Base-by-base conservation (phyloP, 2,113 vertebrate genomes). In the Rutilus rutilus region DNA sequence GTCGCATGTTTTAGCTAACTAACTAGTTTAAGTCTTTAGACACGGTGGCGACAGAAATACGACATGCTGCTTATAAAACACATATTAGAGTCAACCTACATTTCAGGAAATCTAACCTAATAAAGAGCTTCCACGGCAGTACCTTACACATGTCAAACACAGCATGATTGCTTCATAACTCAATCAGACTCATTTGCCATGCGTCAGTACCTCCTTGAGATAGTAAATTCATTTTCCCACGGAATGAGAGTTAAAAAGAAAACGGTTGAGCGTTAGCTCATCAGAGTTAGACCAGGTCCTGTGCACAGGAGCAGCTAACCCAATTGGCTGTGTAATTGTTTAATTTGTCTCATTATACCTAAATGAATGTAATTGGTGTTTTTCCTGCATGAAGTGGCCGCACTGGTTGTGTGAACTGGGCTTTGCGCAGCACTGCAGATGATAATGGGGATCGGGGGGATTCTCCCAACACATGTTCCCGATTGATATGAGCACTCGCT, bases 311-410 rank as follows among this genome's bases (percentile, higher is more conserved):
- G 88, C 90, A 17, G 81, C 90, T 91, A 92, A 94, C 90, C 91
- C 91, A 93, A 91, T 94, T 90, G 92, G 88, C 92, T 92, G 93
- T 91, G 90, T 94, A 94, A 95, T 93, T 93, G 91, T 93, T 93
- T 94, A 92, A 95, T 94, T 93, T 91, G 91, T 92, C 86, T 92
- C 91, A 93, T 94, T 93, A 93, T 90, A 93, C 88, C 42, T 74
- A 91, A 91, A 92, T 91, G 88, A 89, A 89, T 88, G 91, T 91
- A 93, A 93, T 93, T 92, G 90, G 86, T 91, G 89, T 92, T 93
- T 92, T 92, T 89, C 85, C 80, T 77, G 67, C 65, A 36, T 82
- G 82, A 67, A 59, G 83, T 64, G 25, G 45, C 52, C 25, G 27
- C 64, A 85, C 52, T 69, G 67, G 85, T 78, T 86, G 79, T 73